Evolutionary conservation across 2,888 invertebrate species (phyloP).

Genomic region (Gandaritis pyraliata): DNA sequence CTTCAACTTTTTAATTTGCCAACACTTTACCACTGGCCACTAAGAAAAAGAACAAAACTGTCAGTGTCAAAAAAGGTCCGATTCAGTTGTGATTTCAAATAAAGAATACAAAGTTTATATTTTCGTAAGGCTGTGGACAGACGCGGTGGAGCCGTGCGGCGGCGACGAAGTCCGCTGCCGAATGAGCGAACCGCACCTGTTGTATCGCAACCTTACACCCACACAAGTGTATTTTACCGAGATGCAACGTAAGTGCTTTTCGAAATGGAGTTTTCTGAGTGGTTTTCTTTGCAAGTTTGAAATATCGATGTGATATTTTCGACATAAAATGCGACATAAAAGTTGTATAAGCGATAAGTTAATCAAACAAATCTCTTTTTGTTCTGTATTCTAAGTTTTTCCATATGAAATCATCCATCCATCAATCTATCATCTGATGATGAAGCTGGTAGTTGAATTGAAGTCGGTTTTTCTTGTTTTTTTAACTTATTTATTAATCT

Average conservation of each 20-base stretch:
- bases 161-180: constrained; percentile 58
- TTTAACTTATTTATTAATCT: too few relatives aligned
- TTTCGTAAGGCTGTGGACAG: constrained; percentile 40
- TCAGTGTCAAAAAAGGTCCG: constrained; percentile 16
- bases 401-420: too few relatives aligned
- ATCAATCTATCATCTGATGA: too few relatives aligned
- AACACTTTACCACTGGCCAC: constrained; percentile 27
- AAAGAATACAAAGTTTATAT: constrained; percentile 38
- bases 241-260: constrained; percentile 5
- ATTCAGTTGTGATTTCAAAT: constrained; percentile 7
- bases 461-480: too few relatives aligned
- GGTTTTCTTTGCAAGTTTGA: background rate
- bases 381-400: too few relatives aligned
- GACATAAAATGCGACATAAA: background rate
- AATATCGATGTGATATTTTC: background rate
- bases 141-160: constrained; percentile 55
- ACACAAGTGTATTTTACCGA: constrained; percentile 18
- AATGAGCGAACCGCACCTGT: constrained; percentile 68
- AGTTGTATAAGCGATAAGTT: background rate
- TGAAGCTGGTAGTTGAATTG: too few relatives aligned
- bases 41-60: constrained; percentile 11
- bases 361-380: too few relatives aligned
- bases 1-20: constrained; percentile 14
- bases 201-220: constrained; percentile 55
- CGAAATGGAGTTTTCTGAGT: background rate